phyloP scores from a whole-genome alignment of 2,797 vertebrate genomes.

The Craterocephalus amniculus region DNA sequence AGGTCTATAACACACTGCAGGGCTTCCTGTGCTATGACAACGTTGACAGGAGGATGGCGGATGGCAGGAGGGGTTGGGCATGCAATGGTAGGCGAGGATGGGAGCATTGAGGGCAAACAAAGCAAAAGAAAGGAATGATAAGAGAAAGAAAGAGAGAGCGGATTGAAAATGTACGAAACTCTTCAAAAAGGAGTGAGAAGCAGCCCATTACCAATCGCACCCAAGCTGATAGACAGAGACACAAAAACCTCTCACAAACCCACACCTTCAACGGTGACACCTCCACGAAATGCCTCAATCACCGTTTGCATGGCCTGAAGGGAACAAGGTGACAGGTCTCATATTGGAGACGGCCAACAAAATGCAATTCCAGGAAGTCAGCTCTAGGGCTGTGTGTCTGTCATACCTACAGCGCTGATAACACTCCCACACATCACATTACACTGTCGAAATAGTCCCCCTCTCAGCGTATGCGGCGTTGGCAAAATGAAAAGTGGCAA shows the following conservation, averaged over 20 bases:
- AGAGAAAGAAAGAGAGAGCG: constrained; percentile 40
- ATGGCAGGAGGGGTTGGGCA: neutral
- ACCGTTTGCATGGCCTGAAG: constrained; percentile 82
- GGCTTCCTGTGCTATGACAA: constrained; percentile 75
- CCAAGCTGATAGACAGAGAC: constrained; percentile 48
- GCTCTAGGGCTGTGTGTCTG: constrained; percentile 67
- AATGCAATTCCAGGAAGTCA: constrained; percentile 76
- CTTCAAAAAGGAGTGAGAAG: constrained; percentile 73
- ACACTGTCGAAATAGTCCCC: constrained; percentile 51
- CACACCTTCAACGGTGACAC: constrained; percentile 72
- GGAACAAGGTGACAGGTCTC: constrained; percentile 72
- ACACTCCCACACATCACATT: constrained; percentile 70
- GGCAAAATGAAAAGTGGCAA: constrained; percentile 33
- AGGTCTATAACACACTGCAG: constrained; percentile 75
- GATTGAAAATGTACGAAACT: constrained; percentile 85
- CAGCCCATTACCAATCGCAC: constrained; percentile 82
- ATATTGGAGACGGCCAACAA: constrained; percentile 68
- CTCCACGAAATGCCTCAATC: constrained; percentile 85
- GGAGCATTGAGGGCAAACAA: constrained; percentile 28
- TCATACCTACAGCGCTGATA: constrained; percentile 76
- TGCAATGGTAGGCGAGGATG: constrained; percentile 19
- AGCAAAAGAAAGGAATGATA: constrained; percentile 8
- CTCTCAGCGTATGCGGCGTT: constrained; percentile 42
- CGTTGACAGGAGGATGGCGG: constrained; percentile 43
- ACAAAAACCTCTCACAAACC: constrained; percentile 51